These are phyloP conservation scores for Tetrao urogallus DNA, from an alignment of 2,113 vertebrate genomes.

Conservation along the genomic window DNA sequence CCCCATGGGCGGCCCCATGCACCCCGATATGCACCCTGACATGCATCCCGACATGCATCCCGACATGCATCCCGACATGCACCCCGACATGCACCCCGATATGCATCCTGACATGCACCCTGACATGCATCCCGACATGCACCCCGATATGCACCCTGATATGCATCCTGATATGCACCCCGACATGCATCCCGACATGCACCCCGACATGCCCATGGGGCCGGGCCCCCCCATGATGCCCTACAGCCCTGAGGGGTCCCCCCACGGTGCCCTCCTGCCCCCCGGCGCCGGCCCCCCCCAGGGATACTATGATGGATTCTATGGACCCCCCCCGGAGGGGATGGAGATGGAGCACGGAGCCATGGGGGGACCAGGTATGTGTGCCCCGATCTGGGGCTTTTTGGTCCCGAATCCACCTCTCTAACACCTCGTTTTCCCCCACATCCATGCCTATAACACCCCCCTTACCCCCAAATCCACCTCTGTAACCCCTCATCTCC, in stretches of 20 bases:
- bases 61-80: conserved; percentile 71
- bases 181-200: conserved; percentile 80
- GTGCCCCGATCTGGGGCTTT: too few species aligned
- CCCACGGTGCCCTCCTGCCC: conserved; percentile 42
- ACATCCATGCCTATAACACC: too few species aligned
- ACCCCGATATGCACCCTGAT: conserved; percentile 51
- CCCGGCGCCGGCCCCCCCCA: neutral
- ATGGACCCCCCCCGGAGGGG: conserved; percentile 83
- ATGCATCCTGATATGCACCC: conserved; percentile 80
- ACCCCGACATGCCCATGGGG: conserved; percentile 81
- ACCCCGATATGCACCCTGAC: conserved; percentile 75
- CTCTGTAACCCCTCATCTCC: too few species aligned
- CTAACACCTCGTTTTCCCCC: too few species aligned
- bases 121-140: conserved; percentile 79
- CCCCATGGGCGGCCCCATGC: conserved; percentile 77
- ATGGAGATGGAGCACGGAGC: conserved; percentile 80
- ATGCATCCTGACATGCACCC: conserved; percentile 81
- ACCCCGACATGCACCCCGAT: conserved; percentile 77
- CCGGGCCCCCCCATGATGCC: conserved; percentile 85
- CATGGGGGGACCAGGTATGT: conserved; percentile 71
- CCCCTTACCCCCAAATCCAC: too few species aligned
- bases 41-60: conserved; percentile 72
- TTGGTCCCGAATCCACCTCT: too few species aligned
- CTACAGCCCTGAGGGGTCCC: conserved; percentile 83
- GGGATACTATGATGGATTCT: conserved; percentile 91